phyloP scores from a whole-genome alignment of 35 echinoderm and acorn worm genomes.

The Apostichopus parvimensis region DNA sequence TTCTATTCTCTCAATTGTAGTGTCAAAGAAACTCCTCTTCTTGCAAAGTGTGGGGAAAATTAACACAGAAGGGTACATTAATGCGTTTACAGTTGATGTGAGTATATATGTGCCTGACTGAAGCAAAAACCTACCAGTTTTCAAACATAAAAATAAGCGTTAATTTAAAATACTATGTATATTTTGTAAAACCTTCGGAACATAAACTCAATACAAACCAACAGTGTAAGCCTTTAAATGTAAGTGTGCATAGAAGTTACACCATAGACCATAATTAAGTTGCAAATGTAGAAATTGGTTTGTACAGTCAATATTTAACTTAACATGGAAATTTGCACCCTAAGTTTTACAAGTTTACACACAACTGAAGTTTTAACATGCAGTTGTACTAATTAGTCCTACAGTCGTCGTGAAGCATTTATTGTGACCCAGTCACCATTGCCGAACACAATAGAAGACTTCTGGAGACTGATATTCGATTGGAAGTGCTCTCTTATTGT shows the following conservation, averaged over 20 bases:
- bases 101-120: not conserved
- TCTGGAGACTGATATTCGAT: slow-evolving; percentile 64
- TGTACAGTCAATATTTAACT: too few relatives aligned
- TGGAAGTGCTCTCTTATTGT: slow-evolving; percentile 55
- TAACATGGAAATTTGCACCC: too few relatives aligned
- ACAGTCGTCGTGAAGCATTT: too few relatives aligned
- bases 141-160: not conserved
- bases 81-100: slow-evolving; percentile 15
- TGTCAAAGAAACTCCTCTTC: not conserved
- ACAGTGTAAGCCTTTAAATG: not conserved
- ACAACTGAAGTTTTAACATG: too few relatives aligned
- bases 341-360: too few relatives aligned
- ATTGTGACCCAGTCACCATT: slow-evolving; percentile 61
- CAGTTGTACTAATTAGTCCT: too few relatives aligned
- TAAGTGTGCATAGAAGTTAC: not conserved
- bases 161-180: not conserved
- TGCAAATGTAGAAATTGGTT: not conserved
- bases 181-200: too few relatives aligned
- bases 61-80: not conserved
- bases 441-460: slow-evolving; percentile 60
- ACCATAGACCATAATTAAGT: not conserved
- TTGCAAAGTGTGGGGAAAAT: not conserved
- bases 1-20: not conserved
- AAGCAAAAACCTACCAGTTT: not conserved
- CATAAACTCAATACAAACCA: not conserved